Evolutionary conservation across 2,113 vertebrate species (phyloP).

Genomic region (Lipophrys pholis): DNA sequence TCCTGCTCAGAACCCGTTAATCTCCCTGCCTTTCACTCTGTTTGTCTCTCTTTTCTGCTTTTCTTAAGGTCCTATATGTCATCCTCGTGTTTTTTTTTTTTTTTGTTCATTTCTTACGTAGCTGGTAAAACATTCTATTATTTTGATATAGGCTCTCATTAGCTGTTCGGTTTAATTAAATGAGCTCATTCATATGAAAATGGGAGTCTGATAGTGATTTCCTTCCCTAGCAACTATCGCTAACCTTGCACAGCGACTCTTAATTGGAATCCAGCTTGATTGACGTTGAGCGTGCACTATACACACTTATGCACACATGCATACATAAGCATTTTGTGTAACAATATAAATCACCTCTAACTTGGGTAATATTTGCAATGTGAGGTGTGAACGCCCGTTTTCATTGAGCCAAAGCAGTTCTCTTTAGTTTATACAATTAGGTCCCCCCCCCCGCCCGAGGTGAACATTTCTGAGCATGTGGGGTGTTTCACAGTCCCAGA

Average conservation of each 20-base stretch:
- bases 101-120: slow-evolving; percentile 63
- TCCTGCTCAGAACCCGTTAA: slow-evolving; percentile 69
- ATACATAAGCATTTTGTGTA: slow-evolving; percentile 40
- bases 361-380: neutral
- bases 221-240: slow-evolving; percentile 89
- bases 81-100: slow-evolving; percentile 37
- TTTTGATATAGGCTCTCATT: slow-evolving; percentile 83
- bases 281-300: slow-evolving; percentile 57
- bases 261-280: slow-evolving; percentile 87
- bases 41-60: slow-evolving; percentile 47
- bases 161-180: slow-evolving; percentile 89
- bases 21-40: slow-evolving; percentile 62
- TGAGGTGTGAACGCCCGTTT: neutral
- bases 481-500: neutral
- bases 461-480: neutral
- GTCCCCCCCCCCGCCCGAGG: too few species aligned
- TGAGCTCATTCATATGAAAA: slow-evolving; percentile 92
- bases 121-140: slow-evolving; percentile 74
- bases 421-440: neutral
- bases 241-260: slow-evolving; percentile 88
- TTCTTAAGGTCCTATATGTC: slow-evolving; percentile 57
- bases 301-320: slow-evolving; percentile 41
- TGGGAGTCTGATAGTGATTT: slow-evolving; percentile 88
- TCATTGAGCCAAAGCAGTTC: neutral
- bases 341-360: slow-evolving; percentile 18